These are phyloP conservation scores for Megaceryle alcyon DNA, from an alignment of 2,797 vertebrate genomes.

Conservation along the genomic window DNA sequence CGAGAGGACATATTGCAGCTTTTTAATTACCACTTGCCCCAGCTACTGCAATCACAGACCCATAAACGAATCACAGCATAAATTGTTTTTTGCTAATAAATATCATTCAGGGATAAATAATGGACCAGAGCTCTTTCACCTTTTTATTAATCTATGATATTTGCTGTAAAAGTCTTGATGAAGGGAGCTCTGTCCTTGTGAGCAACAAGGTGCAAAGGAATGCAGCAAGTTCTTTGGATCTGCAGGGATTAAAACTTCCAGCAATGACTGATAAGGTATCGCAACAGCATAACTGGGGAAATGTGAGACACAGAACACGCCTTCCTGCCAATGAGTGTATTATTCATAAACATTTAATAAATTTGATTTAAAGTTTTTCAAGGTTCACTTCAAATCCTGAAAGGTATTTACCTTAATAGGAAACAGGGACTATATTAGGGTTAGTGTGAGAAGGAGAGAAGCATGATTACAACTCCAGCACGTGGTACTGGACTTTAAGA, in stretches of 20 bases:
- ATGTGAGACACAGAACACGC: accelerated
- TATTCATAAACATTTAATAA: not conserved
- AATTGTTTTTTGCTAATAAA: conserved; percentile 31
- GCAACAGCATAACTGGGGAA: accelerated
- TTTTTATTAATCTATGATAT: conserved; percentile 22
- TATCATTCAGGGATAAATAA: conserved; percentile 40
- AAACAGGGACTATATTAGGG: not conserved
- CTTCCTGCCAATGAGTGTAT: accelerated
- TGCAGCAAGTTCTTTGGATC: not conserved
- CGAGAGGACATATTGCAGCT: not conserved
- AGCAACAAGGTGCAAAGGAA: not conserved
- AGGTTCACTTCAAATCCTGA: not conserved
- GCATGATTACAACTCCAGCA: not conserved
- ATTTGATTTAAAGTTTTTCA: not conserved
- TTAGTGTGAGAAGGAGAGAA: accelerated
- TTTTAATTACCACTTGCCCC: conserved; percentile 38
- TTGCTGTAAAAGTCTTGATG: not conserved
- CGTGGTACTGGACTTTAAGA: accelerated
- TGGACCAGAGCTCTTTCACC: conserved; percentile 19
- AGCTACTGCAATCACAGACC: conserved; percentile 19
- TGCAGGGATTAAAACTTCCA: not conserved
- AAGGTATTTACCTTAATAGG: not conserved
- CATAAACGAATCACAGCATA: not conserved
- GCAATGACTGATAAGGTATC: not conserved
- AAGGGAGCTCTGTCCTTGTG: not conserved